phyloP scores from a whole-genome alignment of 2,888 invertebrate genomes.

The Drosophila siamana region DNA sequence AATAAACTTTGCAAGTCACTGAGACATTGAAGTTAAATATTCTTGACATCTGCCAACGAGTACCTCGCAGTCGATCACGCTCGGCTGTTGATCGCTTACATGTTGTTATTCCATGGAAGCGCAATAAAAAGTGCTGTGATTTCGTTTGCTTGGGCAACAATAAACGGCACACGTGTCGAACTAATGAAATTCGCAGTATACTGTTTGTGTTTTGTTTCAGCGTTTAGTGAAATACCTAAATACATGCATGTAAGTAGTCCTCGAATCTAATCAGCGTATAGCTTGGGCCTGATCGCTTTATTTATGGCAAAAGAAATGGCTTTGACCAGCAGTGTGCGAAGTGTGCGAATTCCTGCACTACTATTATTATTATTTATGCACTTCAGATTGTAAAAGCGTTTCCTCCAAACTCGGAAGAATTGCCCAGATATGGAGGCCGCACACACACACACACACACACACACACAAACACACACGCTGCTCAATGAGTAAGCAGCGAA shows the following conservation, averaged over 20 bases:
- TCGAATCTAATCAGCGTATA: conserved; percentile 33
- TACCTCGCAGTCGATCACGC: too few species aligned
- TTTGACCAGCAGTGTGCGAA: background rate
- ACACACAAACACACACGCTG: too few species aligned
- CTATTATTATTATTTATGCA: background rate
- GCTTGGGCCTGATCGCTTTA: conserved; percentile 7
- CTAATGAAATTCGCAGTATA: background rate
- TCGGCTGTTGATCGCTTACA: background rate
- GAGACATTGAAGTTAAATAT: too few species aligned
- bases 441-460: too few species aligned
- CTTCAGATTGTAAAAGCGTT: conserved; percentile 26
- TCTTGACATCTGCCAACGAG: too few species aligned
- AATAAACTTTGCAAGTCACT: too few species aligned
- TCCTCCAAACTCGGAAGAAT: conserved; percentile 19
- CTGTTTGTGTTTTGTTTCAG: too few species aligned
- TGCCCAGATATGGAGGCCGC: background rate
- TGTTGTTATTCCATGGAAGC: background rate
- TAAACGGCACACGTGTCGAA: conserved; percentile 2
- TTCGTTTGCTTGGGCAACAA: background rate
- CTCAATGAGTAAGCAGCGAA: background rate
- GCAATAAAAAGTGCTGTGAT: background rate
- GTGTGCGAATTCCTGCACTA: conserved; percentile 7
- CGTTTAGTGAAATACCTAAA: too few species aligned
- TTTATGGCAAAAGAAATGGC: background rate
- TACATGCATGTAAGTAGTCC: conserved; percentile 1